A percentile compares a stretch with the other conserved stretches of the same genome.
phyloP scores from a whole-genome alignment of 2,113 vertebrate genomes.

The Equus quagga region DNA sequence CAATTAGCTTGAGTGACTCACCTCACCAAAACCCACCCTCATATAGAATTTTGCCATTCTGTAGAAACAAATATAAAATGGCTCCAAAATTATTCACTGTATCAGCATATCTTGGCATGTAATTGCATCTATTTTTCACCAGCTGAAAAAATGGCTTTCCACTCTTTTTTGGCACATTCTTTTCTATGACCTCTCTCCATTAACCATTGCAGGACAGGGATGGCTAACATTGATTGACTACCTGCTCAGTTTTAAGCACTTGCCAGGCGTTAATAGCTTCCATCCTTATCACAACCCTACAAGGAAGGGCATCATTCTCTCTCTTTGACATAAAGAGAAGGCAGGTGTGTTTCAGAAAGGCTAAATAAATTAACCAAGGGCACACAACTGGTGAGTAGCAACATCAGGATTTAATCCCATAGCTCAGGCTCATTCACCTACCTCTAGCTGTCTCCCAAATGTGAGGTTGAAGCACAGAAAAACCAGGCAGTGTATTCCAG shows the following conservation, averaged over 20 bases:
- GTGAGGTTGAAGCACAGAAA: background rate
- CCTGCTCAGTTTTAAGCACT: background rate
- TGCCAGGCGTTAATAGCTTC: background rate
- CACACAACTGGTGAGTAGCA: background rate
- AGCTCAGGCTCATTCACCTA: background rate
- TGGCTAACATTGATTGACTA: background rate
- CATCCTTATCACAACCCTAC: background rate
- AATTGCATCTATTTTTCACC: background rate
- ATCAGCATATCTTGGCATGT: conserved; percentile 50
- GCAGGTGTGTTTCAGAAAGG: background rate
- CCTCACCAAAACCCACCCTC: background rate
- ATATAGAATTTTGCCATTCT: conserved; percentile 40
- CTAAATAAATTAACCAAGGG: background rate
- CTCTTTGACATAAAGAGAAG: background rate
- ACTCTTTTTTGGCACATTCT: background rate
- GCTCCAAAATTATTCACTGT: conserved; percentile 35
- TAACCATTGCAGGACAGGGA: background rate
- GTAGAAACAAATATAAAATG: background rate
- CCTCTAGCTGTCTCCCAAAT: background rate
- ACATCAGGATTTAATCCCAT: background rate
- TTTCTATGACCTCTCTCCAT: background rate
- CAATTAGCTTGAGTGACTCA: background rate
- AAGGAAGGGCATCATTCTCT: background rate
- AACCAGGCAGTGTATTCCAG: background rate
- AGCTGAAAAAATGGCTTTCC: background rate